Evolutionary conservation across 2,888 invertebrate genomes (phyloP).

Genomic region (Acleris emargana): DNA sequence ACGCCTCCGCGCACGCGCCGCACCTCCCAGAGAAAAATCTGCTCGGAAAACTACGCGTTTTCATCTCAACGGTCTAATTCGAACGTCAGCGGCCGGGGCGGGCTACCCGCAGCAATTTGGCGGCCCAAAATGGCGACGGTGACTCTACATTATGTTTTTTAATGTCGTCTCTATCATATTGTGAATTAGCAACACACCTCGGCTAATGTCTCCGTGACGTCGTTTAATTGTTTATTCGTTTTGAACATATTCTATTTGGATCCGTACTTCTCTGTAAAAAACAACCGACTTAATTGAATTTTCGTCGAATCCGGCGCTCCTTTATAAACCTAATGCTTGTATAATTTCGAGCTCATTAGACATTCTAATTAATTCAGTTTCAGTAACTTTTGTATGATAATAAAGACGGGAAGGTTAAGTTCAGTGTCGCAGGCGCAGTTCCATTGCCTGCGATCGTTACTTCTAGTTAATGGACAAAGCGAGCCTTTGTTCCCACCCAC

Average conservation of each 20-base stretch:
- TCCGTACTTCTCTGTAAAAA: neutral
- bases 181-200: slow-evolving; percentile 1
- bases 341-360: slow-evolving; percentile 59
- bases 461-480: slow-evolving; percentile 50
- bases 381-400: slow-evolving; percentile 81
- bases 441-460: slow-evolving; percentile 53
- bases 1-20: slow-evolving; percentile 80
- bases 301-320: slow-evolving; percentile 46
- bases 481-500: slow-evolving; percentile 42
- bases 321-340: slow-evolving; percentile 53
- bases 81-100: slow-evolving; percentile 65
- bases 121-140: slow-evolving; percentile 60
- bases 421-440: slow-evolving; percentile 64
- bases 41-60: slow-evolving; percentile 63
- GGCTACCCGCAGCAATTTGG: slow-evolving; percentile 58
- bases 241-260: neutral
- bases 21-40: slow-evolving; percentile 72
- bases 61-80: slow-evolving; percentile 55
- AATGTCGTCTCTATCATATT: slow-evolving; percentile 14
- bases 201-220: neutral
- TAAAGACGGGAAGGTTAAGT: slow-evolving; percentile 76
- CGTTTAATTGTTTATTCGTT: slow-evolving; percentile 2
- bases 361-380: slow-evolving; percentile 75
- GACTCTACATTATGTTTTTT: slow-evolving; percentile 12
- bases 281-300: slow-evolving; percentile 34